A percentile compares a stretch with the other conserved stretches of the same genome.
Conservation (phyloP, 2,888 invertebrate species). For the Ectemnius lituratus region DNA sequence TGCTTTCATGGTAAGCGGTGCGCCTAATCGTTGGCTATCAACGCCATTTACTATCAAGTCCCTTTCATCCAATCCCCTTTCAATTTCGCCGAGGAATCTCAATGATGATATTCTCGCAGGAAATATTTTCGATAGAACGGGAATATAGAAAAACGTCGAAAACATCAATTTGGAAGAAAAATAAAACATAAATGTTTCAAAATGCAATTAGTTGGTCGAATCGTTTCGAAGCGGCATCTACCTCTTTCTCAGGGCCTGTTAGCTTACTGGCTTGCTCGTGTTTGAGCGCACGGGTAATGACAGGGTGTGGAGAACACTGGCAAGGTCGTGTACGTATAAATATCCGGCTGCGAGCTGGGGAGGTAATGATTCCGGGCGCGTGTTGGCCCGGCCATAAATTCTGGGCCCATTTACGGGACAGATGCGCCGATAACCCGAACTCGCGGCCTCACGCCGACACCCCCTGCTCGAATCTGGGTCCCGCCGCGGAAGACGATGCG, state of each 20-base stretch:
- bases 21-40: neutral
- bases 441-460: conserved; percentile 47
- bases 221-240: too few relatives aligned
- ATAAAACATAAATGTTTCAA: too few relatives aligned
- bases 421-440: conserved; percentile 71
- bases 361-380: conserved; percentile 72
- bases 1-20: too few relatives aligned
- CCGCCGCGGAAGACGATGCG: conserved; percentile 18
- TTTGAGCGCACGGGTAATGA: conserved; percentile 55
- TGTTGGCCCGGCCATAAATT: conserved; percentile 71
- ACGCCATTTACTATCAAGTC: neutral
- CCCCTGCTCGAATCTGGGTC: conserved; percentile 51
- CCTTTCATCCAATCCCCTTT: neutral
- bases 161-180: too few relatives aligned
- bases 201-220: too few relatives aligned
- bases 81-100: neutral
- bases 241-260: too few relatives aligned
- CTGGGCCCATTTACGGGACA: conserved; percentile 73
- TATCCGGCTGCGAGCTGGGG: conserved; percentile 48
- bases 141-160: too few relatives aligned
- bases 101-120: neutral
- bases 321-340: conserved; percentile 59
- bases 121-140: too few relatives aligned
- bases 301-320: conserved; percentile 56
- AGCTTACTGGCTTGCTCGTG: conserved; percentile 15